Conservation (phyloP, 2,113 vertebrate genomes). For the Emydura subglobosa region DNA sequence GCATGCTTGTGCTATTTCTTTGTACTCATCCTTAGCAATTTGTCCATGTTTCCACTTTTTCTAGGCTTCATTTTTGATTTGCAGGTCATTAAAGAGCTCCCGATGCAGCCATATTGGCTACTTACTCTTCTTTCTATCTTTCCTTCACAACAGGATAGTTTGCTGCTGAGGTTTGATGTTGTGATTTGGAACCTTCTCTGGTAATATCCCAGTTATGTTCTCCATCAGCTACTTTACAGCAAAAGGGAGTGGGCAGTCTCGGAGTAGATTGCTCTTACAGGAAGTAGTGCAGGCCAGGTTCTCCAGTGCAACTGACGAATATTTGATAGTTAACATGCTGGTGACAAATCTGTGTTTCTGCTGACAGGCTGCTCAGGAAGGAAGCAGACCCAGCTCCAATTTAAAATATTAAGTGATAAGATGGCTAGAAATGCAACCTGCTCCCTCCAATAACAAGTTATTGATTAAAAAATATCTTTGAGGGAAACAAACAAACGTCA, state of each 20-base stretch:
- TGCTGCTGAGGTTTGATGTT: background rate
- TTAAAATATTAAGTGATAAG: background rate
- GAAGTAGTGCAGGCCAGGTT: background rate
- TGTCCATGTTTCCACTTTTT: background rate
- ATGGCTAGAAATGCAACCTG: background rate
- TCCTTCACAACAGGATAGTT: background rate
- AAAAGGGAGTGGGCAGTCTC: background rate
- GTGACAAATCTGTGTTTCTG: constrained; percentile 21
- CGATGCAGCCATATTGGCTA: background rate
- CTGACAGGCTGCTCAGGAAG: background rate
- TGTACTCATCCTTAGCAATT: background rate
- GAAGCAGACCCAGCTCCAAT: background rate
- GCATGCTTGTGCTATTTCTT: background rate
- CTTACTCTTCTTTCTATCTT: background rate
- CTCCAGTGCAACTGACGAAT: background rate
- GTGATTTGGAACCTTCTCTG: background rate
- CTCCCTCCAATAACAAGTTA: background rate
- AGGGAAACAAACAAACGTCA: background rate
- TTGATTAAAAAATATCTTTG: background rate
- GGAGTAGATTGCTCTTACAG: background rate
- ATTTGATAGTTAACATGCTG: constrained; percentile 23
- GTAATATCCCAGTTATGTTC: background rate
- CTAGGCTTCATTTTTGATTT: background rate
- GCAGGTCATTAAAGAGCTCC: background rate
- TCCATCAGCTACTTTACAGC: background rate